These are phyloP conservation scores for Heliconius nattereri DNA, from an alignment of 1,140 invertebrate species.

Conservation along the genomic window DNA sequence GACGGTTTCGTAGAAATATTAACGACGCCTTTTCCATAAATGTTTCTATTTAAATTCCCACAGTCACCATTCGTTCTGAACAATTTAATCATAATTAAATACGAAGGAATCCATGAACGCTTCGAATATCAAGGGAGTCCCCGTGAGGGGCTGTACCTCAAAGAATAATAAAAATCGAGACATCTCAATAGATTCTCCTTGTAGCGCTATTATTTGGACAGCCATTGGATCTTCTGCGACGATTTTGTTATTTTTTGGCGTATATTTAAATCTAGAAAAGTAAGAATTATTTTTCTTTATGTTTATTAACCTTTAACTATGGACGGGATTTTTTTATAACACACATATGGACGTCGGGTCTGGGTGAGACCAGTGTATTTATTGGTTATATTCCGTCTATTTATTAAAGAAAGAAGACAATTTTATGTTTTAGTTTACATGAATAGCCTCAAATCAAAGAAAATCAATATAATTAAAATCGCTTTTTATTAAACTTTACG, in stretches of 20 bases:
- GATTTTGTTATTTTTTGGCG: background rate
- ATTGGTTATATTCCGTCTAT: too few relatives aligned
- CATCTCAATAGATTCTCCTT: background rate
- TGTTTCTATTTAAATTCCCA: constrained; percentile 14
- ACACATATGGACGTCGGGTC: too few relatives aligned
- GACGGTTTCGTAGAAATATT: background rate
- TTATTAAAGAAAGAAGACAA: too few relatives aligned
- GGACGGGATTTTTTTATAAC: too few relatives aligned
- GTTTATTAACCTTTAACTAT: too few relatives aligned
- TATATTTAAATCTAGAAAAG: background rate
- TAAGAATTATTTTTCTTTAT: too few relatives aligned
- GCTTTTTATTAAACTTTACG: too few relatives aligned
- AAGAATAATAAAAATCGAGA: background rate
- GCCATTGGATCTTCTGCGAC: background rate
- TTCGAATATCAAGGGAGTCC: background rate
- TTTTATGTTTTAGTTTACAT: too few relatives aligned
- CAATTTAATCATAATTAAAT: constrained; percentile 18
- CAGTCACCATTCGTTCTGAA: background rate
- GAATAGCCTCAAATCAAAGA: too few relatives aligned
- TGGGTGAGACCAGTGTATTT: too few relatives aligned
- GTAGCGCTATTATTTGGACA: background rate
- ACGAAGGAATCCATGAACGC: background rate
- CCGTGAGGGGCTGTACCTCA: background rate
- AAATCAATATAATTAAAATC: too few relatives aligned
- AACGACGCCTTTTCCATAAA: background rate